phyloP scores from a whole-genome alignment of 2,113 vertebrate genomes.

The Corythoichthys intestinalis region DNA sequence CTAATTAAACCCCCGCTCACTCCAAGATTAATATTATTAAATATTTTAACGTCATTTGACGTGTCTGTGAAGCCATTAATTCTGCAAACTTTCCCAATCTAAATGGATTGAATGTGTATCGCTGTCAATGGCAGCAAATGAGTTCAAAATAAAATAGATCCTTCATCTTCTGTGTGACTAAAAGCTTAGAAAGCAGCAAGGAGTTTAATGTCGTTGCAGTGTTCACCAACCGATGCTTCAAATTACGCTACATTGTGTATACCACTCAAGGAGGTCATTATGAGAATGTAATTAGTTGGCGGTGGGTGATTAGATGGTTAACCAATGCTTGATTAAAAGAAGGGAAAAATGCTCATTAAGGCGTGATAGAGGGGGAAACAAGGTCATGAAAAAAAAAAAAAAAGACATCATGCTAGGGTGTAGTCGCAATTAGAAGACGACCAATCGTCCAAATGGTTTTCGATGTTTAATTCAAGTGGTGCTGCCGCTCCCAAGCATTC shows the following conservation, averaged over 20 bases:
- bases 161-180: not conserved
- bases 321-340: constrained; percentile 54
- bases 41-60: too few species aligned
- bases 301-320: constrained; percentile 56
- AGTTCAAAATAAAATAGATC: too few species aligned
- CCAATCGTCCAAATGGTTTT: not conserved
- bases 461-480: not conserved
- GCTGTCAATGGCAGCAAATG: too few species aligned
- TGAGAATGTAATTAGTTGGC: constrained; percentile 56
- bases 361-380: not conserved
- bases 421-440: not conserved
- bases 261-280: constrained; percentile 57
- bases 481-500: not conserved
- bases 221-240: constrained; percentile 21
- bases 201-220: constrained; percentile 2
- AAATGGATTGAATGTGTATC: not conserved
- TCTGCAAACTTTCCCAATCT: not conserved
- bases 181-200: constrained; percentile 10
- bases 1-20: too few species aligned
- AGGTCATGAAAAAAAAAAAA: not conserved
- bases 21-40: too few species aligned
- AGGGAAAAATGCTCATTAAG: constrained; percentile 6
- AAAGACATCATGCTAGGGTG: not conserved
- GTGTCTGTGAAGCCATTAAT: too few species aligned
- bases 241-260: constrained; percentile 50